Evolutionary conservation across 1,140 invertebrate genomes (phyloP).

Genomic region (Ooceraea biroi): DNA sequence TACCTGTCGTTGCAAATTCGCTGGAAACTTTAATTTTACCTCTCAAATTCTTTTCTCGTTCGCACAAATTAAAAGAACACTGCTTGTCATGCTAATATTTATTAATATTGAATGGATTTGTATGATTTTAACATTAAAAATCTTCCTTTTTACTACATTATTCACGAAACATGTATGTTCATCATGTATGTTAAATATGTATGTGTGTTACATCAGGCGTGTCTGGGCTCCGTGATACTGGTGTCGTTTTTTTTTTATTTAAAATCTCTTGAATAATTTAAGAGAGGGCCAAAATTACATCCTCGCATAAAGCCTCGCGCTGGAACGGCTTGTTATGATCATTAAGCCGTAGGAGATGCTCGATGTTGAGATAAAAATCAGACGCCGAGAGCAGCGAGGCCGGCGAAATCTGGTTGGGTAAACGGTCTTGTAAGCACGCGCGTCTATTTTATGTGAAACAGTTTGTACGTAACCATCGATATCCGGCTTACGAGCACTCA

Average conservation of each 20-base stretch:
- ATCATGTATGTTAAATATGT: no score
- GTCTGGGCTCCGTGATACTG: no score
- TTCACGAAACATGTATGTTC: background rate
- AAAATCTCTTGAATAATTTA: background rate
- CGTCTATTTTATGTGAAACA: constrained; percentile 51
- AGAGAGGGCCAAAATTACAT: background rate
- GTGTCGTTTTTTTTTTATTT: background rate
- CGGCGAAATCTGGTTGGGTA: constrained; percentile 16
- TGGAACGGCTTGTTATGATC: constrained; percentile 16
- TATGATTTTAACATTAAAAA: no score
- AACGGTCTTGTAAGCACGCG: constrained; percentile 19
- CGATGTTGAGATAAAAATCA: constrained; percentile 25
- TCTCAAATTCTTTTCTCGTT: background rate
- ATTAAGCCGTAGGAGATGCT: background rate
- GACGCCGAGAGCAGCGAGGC: constrained; percentile 1
- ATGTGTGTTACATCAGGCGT: no score
- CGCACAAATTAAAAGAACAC: background rate
- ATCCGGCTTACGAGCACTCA: constrained; percentile 55
- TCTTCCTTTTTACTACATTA: no score
- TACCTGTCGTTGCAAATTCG: background rate
- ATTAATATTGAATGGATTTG: no score
- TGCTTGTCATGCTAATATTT: no score
- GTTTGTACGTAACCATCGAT: constrained; percentile 50
- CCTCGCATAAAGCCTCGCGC: background rate
- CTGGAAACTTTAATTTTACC: background rate